phyloP scores from a whole-genome alignment of 2,113 vertebrate genomes.

The Tachuris rubrigastra region DNA sequence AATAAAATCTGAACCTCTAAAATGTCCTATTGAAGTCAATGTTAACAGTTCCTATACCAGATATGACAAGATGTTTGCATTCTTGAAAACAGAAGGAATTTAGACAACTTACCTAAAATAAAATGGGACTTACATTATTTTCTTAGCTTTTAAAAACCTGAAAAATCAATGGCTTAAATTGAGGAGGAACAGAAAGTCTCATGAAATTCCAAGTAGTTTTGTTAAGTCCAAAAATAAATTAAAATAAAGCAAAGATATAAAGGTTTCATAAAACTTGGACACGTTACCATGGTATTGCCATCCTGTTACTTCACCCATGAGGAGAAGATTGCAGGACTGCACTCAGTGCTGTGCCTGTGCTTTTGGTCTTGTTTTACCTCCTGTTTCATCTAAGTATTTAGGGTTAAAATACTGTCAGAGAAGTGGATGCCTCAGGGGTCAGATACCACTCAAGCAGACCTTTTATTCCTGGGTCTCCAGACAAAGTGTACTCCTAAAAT shows the following conservation, averaged over 20 bases:
- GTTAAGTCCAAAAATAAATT: too few species aligned
- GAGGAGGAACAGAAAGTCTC: too few species aligned
- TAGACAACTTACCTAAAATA: background rate
- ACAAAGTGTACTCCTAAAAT: background rate
- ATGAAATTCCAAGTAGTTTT: too few species aligned
- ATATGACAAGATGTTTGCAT: background rate
- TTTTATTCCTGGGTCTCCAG: background rate
- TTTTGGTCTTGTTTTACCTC: background rate
- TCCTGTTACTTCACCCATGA: background rate
- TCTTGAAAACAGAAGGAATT: background rate
- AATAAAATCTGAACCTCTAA: background rate
- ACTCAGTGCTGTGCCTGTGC: accelerated
- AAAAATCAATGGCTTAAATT: too few species aligned
- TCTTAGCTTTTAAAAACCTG: background rate
- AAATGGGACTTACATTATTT: background rate
- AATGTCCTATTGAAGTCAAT: background rate
- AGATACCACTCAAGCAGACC: background rate
- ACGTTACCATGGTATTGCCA: background rate
- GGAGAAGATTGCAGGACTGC: background rate
- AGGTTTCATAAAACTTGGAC: background rate
- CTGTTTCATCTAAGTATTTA: background rate
- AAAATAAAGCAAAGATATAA: too few species aligned
- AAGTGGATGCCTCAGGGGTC: background rate
- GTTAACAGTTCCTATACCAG: background rate
- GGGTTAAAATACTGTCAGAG: background rate